phyloP scores from a whole-genome alignment of 2,797 vertebrate genomes.

The Tolypeutes matacus region DNA sequence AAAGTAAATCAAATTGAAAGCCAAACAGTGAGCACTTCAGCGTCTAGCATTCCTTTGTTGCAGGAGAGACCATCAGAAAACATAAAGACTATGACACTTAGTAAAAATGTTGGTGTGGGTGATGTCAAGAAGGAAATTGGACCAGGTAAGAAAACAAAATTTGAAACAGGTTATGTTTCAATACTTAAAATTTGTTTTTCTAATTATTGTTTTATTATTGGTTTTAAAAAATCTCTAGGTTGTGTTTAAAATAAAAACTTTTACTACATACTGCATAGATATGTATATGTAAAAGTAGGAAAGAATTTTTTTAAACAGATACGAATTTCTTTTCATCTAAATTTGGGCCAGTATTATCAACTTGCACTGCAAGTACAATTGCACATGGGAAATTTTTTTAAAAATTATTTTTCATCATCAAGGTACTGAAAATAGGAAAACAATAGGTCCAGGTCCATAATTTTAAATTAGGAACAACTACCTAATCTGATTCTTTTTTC shows the following conservation, averaged over 20 bases:
- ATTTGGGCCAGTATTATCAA: slow-evolving; percentile 28
- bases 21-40: slow-evolving; percentile 80
- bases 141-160: slow-evolving; percentile 84
- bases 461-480: slow-evolving; percentile 57
- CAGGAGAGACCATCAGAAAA: slow-evolving; percentile 85
- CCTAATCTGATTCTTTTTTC: neutral
- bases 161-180: slow-evolving; percentile 47
- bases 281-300: neutral
- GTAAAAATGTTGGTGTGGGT: slow-evolving; percentile 71
- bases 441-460: neutral
- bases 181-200: slow-evolving; percentile 50
- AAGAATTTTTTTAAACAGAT: slow-evolving; percentile 41
- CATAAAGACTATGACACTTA: slow-evolving; percentile 72
- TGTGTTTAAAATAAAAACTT: slow-evolving; percentile 53
- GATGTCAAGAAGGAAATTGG: slow-evolving; percentile 65
- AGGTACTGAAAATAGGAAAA: slow-evolving; percentile 36
- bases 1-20: slow-evolving; percentile 85
- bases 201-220: slow-evolving; percentile 37
- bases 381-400: slow-evolving; percentile 39
- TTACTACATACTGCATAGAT: neutral
- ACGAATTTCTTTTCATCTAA: slow-evolving; percentile 46
- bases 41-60: slow-evolving; percentile 77
- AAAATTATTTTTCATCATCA: neutral
- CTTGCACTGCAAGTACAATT: neutral
- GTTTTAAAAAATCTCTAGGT: neutral